Evolutionary conservation across 2,888 invertebrate species (phyloP).

Genomic region (Coremacera marginata): DNA sequence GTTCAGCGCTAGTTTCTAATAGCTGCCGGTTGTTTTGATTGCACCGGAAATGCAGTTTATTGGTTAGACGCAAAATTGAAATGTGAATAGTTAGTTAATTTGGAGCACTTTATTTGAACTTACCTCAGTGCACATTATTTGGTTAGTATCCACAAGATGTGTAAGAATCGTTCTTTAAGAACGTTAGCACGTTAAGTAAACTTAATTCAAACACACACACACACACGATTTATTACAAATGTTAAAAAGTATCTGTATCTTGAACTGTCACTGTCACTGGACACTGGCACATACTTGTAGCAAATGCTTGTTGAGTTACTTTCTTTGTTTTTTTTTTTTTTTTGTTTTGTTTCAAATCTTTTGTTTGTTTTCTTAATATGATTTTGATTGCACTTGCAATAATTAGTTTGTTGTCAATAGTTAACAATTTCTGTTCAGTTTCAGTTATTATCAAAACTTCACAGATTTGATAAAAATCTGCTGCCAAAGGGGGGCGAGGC

Average conservation of each 20-base stretch:
- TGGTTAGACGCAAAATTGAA: too few relatives aligned
- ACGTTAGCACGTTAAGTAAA: neutral
- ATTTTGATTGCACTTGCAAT: neutral
- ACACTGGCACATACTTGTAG: slow-evolving; percentile 4
- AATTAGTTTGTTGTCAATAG: neutral
- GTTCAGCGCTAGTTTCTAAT: too few relatives aligned
- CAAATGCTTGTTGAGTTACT: neutral
- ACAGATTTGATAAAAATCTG: neutral
- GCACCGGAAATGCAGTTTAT: too few relatives aligned
- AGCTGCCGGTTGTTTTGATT: too few relatives aligned
- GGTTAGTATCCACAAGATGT: slow-evolving; percentile 23
- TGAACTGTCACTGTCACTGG: slow-evolving; percentile 4
- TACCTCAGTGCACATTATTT: slow-evolving; percentile 56
- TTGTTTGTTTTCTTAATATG: slow-evolving; percentile 10
- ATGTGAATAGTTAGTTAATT: too few relatives aligned
- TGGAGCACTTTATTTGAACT: slow-evolving; percentile 32
- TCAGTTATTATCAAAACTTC: neutral
- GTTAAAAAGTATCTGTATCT: neutral
- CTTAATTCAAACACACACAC: neutral
- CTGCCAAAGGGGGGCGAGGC: neutral
- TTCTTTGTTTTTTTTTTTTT: slow-evolving; percentile 36
- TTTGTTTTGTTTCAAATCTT: slow-evolving; percentile 13
- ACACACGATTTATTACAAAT: neutral
- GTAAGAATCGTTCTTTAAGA: slow-evolving; percentile 2
- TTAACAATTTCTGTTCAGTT: neutral